Percentiles rank a stretch among this genome's conserved stretches.
Evolutionary conservation across 2,797 vertebrate genomes (phyloP).

Genomic region (Crypturellus tataupa): DNA sequence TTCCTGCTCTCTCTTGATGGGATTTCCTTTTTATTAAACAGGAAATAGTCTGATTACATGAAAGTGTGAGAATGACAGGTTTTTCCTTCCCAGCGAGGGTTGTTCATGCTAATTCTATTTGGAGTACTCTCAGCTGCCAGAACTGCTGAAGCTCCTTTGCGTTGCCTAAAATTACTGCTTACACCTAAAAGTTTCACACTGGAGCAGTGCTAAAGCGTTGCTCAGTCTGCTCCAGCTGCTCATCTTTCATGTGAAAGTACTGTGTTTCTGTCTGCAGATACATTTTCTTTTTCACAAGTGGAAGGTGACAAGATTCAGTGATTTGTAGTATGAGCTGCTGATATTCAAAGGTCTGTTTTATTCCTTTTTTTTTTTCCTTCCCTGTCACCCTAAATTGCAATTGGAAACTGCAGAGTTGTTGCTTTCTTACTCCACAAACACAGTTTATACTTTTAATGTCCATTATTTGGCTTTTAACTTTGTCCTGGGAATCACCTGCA

Average conservation of each 20-base stretch:
- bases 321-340: neutral
- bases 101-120: constrained; percentile 60
- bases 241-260: constrained; percentile 5
- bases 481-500: neutral
- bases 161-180: constrained; percentile 47
- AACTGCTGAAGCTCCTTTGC: constrained; percentile 64
- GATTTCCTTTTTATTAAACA: constrained; percentile 75
- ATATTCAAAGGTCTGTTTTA: neutral
- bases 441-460: rapidly evolving
- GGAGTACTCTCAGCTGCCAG: constrained; percentile 24
- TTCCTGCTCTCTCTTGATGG: constrained; percentile 67
- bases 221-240: neutral
- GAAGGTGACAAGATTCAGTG: constrained; percentile 15
- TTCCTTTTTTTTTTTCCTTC: rapidly evolving
- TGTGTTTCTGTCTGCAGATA: neutral
- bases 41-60: constrained; percentile 67
- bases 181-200: constrained; percentile 46
- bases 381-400: neutral
- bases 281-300: constrained; percentile 16
- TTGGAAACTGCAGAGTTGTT: neutral
- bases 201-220: constrained; percentile 14
- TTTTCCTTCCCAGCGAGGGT: constrained; percentile 55
- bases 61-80: constrained; percentile 74
- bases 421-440: neutral
- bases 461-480: neutral